phyloP scores from a whole-genome alignment of 2,113 vertebrate species.

The Acrocephalus kingi region DNA sequence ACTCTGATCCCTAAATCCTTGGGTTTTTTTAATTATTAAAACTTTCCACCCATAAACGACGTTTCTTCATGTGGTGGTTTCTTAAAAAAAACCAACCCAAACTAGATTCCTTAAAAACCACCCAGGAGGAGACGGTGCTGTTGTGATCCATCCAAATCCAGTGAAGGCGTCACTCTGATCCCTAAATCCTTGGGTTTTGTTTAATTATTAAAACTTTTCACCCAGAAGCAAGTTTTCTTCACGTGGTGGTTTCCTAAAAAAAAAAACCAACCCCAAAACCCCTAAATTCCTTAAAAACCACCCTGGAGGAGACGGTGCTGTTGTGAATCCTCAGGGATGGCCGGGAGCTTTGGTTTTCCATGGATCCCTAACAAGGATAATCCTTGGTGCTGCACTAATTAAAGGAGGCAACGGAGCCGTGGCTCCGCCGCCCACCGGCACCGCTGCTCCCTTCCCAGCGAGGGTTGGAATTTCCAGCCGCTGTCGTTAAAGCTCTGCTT shows the following conservation, averaged over 20 bases:
- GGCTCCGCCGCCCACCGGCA: not conserved
- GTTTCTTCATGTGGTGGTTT: rapidly evolving
- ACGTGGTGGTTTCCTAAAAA: rapidly evolving
- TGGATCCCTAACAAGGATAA: not conserved
- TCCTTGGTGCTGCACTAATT: not conserved
- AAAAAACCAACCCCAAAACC: rapidly evolving
- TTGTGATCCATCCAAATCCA: too few species aligned
- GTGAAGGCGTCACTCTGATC: not conserved
- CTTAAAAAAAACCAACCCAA: not conserved
- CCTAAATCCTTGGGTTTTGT: not conserved
- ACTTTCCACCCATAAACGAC: not conserved
- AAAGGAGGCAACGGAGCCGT: not conserved
- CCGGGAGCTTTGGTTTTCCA: not conserved
- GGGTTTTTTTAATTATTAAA: not conserved
- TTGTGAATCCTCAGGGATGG: not conserved
- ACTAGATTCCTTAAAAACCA: too few species aligned
- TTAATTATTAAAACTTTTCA: not conserved
- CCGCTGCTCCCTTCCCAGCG: not conserved
- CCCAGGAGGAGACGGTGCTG: too few species aligned
- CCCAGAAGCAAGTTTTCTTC: not conserved
- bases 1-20: not conserved
- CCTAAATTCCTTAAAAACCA: not conserved
- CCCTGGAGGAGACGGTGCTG: not conserved
- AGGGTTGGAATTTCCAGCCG: not conserved
- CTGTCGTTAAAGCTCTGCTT: not conserved